Conservation (phyloP, 2,113 vertebrate genomes). For the Syrrhaptes paradoxus region DNA sequence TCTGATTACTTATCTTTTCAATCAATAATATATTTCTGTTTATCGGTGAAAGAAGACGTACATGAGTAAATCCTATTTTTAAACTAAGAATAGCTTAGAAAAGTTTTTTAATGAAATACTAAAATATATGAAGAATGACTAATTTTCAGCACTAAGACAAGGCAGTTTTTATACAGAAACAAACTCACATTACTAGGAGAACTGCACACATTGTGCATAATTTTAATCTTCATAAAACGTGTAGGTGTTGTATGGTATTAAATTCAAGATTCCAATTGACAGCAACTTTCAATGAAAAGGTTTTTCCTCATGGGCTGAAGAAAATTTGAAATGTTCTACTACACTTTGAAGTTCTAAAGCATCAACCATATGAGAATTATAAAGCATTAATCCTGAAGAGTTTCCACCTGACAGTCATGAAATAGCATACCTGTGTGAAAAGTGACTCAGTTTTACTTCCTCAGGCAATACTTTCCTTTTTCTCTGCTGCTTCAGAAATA, state of each 20-base stretch:
- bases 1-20: conserved; percentile 54
- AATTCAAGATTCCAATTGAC: conserved; percentile 76
- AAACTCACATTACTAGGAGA: conserved; percentile 40
- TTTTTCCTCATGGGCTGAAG: conserved; percentile 77
- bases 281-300: conserved; percentile 75
- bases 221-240: conserved; percentile 77
- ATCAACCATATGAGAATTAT: conserved; percentile 78
- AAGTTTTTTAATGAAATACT: conserved; percentile 29
- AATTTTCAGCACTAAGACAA: neutral
- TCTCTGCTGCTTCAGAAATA: conserved; percentile 73
- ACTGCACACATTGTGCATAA: conserved; percentile 62
- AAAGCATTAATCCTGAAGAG: conserved; percentile 80
- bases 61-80: conserved; percentile 16
- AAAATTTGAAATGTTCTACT: conserved; percentile 81
- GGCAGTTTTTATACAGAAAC: conserved; percentile 25
- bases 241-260: conserved; percentile 68
- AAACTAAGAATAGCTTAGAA: conserved; percentile 9
- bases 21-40: conserved; percentile 43
- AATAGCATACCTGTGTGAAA: conserved; percentile 76
- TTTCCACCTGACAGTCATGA: conserved; percentile 79
- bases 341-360: conserved; percentile 81
- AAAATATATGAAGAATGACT: conserved; percentile 10
- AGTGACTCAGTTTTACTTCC: conserved; percentile 74
- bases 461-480: conserved; percentile 70
- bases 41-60: conserved; percentile 37